Base-by-base conservation (phyloP, 2,113 vertebrate species). In the Lepus americanus region DNA sequence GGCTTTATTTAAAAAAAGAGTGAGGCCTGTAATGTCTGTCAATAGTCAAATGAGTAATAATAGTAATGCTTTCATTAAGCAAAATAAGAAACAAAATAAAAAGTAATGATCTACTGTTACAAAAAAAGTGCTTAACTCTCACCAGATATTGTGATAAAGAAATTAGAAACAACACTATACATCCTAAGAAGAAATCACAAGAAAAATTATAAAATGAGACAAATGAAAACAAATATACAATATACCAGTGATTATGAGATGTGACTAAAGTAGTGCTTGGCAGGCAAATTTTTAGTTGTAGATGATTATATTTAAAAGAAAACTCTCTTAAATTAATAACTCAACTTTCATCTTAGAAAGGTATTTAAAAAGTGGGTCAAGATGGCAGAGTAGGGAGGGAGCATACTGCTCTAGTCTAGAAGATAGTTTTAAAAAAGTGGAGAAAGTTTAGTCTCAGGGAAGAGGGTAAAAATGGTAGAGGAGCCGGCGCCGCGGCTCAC, bases 21-120 rank as follows among this genome's bases (percentile, higher is more conserved):
- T 33, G 13, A 70, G 74, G 29, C 3, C 14, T 44, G 44, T 16
- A 72, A 23, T 74, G 29, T 2, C 16, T 9, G 31, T 29, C 29
- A 63, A 49, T n/a, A 36, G 33, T 17, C 39, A 10, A 93, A 79
- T 95, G 39, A 53, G 44, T 76, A 89, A 89, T 39, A 87, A 82
- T 63, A 76, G 8, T 19, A 23, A 69, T 64, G 39, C 9, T 69
- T 74, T 63, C 49, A 69, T 90, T 77, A 77, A 90, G 36, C 3
- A 83, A 44, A 82, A 82, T 82, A 64, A 44, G 7, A 49, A 86
- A 44, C 31, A 70, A 85, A 51, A 33, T 61, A 31, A 61, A 66
- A 81, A 76, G 77, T 69, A 82, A 94, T 44, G 31, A 70, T 64
- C 27, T 63, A 9, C 16, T n/a, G 2, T 70, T 72, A 22, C 20